Base-by-base conservation (phyloP, 2,888 invertebrate genomes). In the Miltochrista miniata region DNA sequence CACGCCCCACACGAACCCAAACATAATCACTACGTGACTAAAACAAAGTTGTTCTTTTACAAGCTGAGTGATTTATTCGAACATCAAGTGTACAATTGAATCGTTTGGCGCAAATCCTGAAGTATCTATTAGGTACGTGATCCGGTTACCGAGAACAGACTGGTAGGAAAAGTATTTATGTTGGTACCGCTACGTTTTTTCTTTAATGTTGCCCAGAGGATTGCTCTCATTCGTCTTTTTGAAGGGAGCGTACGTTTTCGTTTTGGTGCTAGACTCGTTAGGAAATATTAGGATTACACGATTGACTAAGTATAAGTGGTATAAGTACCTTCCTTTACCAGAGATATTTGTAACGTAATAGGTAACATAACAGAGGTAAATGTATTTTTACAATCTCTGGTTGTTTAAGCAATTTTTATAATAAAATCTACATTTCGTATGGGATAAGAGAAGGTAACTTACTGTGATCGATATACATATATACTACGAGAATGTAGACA, bases 81-180 rank as follows among this genome's bases (percentile, higher is more conserved):
- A 70, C 81, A 82, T 84, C 81, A 79, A 72, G 68, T 72, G 61
- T 58, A 75, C 82, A 84, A 84, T 83, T 81, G 83, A 83, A 85
- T 80, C 81, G 80, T 72, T 79, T 70, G 61, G 65, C 68, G 69
- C 77, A 75, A 81, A 80, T 68, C 61, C 70, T 68, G 76, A 81
- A 83, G 83, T 82, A 82, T 81, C 84, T 84, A 85, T 83, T 83
- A 79, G 70, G 51, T 74, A 83, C 84, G 84, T 84, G 84, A 64
- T 59, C 51, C 46, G 79, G 41, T 64, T 81, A 73, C 71, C 45
- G 64, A 67, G 62, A 44, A 51, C 55, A 46, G 54, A 49, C 52
- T 55, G 61, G 61, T 62, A 54, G 52, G 61, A 69, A 69, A 64
- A 68, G 72, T 76, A 72, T 74, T 75, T 73, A 75, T 65, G 63